Evolutionary conservation across 2,113 vertebrate genomes (phyloP).

Genomic region (Empidonax alnorum): DNA sequence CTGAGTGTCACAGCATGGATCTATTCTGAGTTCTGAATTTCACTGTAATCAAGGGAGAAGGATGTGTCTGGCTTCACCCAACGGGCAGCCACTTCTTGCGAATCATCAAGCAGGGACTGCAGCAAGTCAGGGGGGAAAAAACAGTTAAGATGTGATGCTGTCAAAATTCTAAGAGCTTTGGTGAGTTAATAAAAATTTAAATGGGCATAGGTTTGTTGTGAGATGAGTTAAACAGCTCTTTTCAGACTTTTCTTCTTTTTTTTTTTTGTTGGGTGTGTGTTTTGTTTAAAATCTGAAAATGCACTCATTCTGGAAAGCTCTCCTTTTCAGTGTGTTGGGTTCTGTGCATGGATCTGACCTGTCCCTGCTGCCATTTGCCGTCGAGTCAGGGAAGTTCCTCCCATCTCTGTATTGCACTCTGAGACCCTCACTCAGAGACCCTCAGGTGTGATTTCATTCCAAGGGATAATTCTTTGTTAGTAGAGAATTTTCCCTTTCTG

Average conservation of each 20-base stretch:
- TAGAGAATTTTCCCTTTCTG: not conserved
- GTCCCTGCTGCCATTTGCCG: accelerated
- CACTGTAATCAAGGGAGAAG: not conserved
- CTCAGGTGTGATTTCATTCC: not conserved
- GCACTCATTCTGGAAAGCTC: not conserved
- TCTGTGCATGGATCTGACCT: not conserved
- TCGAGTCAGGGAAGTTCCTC: not conserved
- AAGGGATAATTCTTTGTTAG: not conserved
- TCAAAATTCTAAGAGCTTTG: not conserved
- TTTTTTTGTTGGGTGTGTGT: not conserved
- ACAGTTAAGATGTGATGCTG: not conserved
- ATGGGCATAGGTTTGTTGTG: not conserved
- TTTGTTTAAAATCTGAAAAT: not conserved
- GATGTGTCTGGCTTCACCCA: not conserved
- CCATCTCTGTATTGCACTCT: not conserved
- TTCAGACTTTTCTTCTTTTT: not conserved
- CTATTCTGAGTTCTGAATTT: not conserved
- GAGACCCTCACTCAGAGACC: not conserved
- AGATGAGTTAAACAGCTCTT: not conserved
- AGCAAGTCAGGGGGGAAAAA: not conserved
- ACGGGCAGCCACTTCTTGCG: not conserved
- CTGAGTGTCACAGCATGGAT: not conserved
- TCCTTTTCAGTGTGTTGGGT: not conserved
- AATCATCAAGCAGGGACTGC: not conserved
- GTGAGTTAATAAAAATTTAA: not conserved